Conservation (phyloP, 2,113 vertebrate species). For the Callipepla squamata region DNA sequence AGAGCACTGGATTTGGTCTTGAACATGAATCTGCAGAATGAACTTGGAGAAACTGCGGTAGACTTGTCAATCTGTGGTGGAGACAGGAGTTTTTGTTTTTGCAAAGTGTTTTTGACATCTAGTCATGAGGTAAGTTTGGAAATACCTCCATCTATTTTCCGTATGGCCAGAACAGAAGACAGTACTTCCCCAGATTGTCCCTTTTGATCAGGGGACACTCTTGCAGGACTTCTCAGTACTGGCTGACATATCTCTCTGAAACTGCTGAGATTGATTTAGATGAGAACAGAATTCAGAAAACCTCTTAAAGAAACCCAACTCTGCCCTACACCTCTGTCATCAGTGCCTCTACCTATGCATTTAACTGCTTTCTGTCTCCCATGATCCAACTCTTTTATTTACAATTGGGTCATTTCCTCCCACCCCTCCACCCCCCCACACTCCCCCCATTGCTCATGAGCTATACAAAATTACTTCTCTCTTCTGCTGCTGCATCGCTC, state of each 20-base stretch:
- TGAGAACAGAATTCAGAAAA: background rate
- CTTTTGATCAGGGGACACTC: background rate
- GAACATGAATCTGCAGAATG: background rate
- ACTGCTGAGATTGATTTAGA: background rate
- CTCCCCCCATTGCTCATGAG: background rate
- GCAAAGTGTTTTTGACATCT: background rate
- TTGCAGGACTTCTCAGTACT: background rate
- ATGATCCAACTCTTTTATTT: background rate
- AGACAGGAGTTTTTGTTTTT: background rate
- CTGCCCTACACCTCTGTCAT: background rate
- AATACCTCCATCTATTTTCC: background rate
- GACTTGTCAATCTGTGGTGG: background rate
- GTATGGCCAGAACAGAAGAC: background rate
- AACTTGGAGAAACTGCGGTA: background rate
- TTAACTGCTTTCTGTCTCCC: background rate
- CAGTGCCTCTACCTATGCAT: accelerated
- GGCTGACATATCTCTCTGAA: background rate
- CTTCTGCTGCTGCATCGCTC: background rate
- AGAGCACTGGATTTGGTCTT: background rate
- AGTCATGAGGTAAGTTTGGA: background rate
- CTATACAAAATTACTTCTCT: background rate
- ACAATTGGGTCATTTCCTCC: background rate
- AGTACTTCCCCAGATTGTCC: background rate
- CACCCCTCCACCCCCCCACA: background rate
- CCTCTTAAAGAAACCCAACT: background rate